Evolutionary conservation across 2,888 invertebrate genomes (phyloP), one percentile per base, ranked within the genome.

Genomic region (Eupithecia subfuscata): DNA sequence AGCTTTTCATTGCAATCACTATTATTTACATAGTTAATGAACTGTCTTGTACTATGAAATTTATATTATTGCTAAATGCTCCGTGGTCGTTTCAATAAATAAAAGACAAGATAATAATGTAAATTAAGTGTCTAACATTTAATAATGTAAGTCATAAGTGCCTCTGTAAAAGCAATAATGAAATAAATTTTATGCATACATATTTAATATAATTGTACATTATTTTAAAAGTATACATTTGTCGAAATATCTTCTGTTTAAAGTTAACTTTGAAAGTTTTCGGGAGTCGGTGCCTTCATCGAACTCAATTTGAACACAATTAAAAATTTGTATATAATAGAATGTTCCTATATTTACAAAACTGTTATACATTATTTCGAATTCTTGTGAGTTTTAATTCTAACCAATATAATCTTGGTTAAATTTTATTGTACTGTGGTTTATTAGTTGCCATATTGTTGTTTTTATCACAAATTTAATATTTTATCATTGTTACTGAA

Each of bases 401-500:
- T 52, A 64, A 34, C 64, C 25, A 22, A 73, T 30, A 60, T 52
- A n/a, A 67, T 67, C 9, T 68, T n/a, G 43, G 34, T 68, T 7
- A 71, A 71, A 73, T 72, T 78, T 77, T 75, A 74, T 71, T 74
- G 43, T 71, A 52, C 52, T 74, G 76, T 77, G 76, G 73, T 65
- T 56, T 67, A 45, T 73, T 68, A 75, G 69, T 76, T 63, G 70
- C 56, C 70, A 74, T 74, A 77, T 70, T 78, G 67, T 43, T 75
- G 72, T 70, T 76, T 73, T 70, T 67, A 72, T 67, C 56, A 67
- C 43, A 71, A 69, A 65, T 70, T 18, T 25, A 56, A 69, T 77
- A 71, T 73, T 79, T 72, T 75, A 79, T 77, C 64, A 74, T 80
- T 80, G 80, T 81, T 80, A 79, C 65, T 79, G 74, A 73, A 76